Evolutionary conservation across 2,113 vertebrate species (phyloP), one percentile per base, ranked within the genome.

Genomic region (Notechis scutatus): DNA sequence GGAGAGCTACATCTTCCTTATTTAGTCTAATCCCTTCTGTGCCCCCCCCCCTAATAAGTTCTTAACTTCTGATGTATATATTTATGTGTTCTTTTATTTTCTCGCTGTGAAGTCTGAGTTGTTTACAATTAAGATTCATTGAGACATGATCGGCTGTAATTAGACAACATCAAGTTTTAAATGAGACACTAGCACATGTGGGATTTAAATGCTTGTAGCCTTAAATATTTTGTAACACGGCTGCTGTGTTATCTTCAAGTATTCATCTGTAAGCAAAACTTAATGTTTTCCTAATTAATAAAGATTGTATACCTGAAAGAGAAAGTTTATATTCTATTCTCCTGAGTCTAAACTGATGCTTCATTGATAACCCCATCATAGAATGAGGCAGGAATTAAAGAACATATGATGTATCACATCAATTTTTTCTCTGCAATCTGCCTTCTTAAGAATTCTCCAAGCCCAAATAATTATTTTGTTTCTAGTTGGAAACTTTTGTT

Each of bases 241-340:
- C 23, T n/a, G 93, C 50, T 87, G 56, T 95, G 81, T 61, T 87
- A 95, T 94, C 29, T 90, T 96, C 64, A 55, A 92, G 20, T 5
- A 59, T 91, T 94, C 64, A 92, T 94, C 93, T 93, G 57, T 88
- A 95, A 47, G 4, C 18, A 93, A 96, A 95, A 93, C 26, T n/a
- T 91, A 90, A 45, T 69, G 94, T 93, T 94, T 97, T 95, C 93
- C 69, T 95, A 95, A 94, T 91, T 93, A 94, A 96, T 94, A 45
- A 95, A 89, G 90, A 93, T 1, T 6, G 93, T 86, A 54, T 54
- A 54, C 24, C 1, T n/a, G 29, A 69, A n/a, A 69, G 64, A n/a
- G 29, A 69, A 69, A 15, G 26, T n/a, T 14, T 69, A 69, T n/a
- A 12, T n/a, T 29, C 29, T 69, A 5, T 15, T 69, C 29, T 5